Conservation (phyloP, 2,113 vertebrate genomes). For the Callipepla californica region DNA sequence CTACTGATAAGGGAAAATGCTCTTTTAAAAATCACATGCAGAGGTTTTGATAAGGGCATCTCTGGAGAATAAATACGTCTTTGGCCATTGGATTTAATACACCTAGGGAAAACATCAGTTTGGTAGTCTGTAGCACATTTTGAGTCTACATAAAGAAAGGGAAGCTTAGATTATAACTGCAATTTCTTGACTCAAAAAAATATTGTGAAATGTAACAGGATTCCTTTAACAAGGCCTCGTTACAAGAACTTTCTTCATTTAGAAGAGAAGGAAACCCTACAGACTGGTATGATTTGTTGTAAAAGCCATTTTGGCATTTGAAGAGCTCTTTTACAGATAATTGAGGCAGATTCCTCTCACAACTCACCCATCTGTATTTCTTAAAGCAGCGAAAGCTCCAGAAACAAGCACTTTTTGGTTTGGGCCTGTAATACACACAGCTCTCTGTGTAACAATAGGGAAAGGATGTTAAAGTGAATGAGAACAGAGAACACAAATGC, state of each 20-base stretch:
- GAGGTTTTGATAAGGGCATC: not conserved
- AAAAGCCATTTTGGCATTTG: not conserved
- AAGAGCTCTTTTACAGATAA: not conserved
- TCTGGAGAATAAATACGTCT: not conserved
- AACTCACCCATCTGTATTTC: not conserved
- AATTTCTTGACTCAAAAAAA: not conserved
- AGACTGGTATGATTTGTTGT: not conserved
- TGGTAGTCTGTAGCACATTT: not conserved
- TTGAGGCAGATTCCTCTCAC: not conserved
- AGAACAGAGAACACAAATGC: conserved; percentile 23
- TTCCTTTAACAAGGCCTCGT: not conserved
- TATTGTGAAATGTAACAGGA: not conserved
- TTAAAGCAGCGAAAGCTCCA: not conserved
- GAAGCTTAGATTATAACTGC: conserved; percentile 30
- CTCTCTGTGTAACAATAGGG: not conserved
- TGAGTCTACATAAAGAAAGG: not conserved
- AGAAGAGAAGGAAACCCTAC: not conserved
- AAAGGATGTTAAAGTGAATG: not conserved
- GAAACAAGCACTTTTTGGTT: not conserved
- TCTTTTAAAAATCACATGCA: not conserved
- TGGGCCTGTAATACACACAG: not conserved
- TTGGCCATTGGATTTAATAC: not conserved
- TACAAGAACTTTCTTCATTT: not conserved
- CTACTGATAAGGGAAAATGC: not conserved
- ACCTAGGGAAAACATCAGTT: not conserved